phyloP scores from a whole-genome alignment of 2,113 vertebrate species.

The Nothobranchius furzeri region DNA sequence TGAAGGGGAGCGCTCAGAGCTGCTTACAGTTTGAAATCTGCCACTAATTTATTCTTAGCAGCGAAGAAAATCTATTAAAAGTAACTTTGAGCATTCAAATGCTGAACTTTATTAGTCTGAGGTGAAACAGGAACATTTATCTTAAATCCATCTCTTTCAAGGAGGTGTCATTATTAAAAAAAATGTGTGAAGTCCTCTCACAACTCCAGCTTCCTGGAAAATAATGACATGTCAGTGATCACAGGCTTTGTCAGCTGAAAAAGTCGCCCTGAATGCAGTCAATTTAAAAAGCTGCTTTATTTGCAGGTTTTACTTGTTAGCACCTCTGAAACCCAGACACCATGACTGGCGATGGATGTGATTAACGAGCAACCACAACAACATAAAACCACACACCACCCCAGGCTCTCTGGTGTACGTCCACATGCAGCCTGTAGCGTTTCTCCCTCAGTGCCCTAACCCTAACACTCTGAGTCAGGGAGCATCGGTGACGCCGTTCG shows the following conservation, averaged over 20 bases:
- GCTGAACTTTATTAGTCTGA: constrained; percentile 48
- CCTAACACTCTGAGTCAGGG: neutral
- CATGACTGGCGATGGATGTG: constrained; percentile 12
- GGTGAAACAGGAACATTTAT: constrained; percentile 57
- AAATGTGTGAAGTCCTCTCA: constrained; percentile 56
- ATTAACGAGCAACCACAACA: constrained; percentile 45
- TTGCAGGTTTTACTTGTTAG: constrained; percentile 23
- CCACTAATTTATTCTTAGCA: constrained; percentile 18
- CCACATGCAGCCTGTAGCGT: neutral
- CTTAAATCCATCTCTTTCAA: constrained; percentile 23
- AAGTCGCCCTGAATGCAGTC: constrained; percentile 26
- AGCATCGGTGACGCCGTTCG: neutral
- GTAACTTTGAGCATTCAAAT: constrained; percentile 43
- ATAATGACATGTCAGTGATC: constrained; percentile 49
- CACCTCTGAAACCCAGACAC: constrained; percentile 11
- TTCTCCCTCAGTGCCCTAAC: neutral
- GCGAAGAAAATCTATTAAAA: constrained; percentile 37
- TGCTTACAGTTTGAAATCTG: constrained; percentile 11
- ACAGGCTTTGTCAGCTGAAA: constrained; percentile 34
- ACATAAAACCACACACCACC: constrained; percentile 6
- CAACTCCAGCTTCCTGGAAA: constrained; percentile 30
- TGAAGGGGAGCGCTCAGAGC: too few relatives aligned
- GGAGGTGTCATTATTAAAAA: constrained; percentile 60
- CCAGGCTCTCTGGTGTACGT: neutral
- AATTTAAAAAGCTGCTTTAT: constrained; percentile 46